Conservation (phyloP, 2,888 invertebrate species). For the Anticlea derivata region DNA sequence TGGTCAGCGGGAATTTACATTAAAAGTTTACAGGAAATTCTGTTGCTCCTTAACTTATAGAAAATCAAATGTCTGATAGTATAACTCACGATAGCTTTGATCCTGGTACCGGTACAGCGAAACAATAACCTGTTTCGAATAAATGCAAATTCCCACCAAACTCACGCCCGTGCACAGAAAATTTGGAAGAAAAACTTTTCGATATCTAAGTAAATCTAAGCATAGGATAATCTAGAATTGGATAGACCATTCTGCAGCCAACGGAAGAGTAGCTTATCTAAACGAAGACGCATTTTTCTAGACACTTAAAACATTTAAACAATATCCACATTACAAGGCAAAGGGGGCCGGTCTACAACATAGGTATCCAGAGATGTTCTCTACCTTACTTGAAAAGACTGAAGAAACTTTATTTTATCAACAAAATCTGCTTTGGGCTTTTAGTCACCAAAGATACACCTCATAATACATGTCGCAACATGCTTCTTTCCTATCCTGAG, state of each 20-base stretch:
- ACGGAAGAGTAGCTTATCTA: constrained; percentile 36
- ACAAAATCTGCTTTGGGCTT: too few species aligned
- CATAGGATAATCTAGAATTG: constrained; percentile 39
- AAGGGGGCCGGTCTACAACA: neutral
- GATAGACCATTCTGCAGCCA: constrained; percentile 45
- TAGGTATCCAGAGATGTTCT: too few species aligned
- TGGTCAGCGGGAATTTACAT: constrained; percentile 2
- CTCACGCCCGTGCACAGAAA: neutral
- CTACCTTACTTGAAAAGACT: neutral
- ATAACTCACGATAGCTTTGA: too few species aligned
- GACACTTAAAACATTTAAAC: constrained; percentile 24
- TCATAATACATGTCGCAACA: too few species aligned
- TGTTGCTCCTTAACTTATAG: too few species aligned
- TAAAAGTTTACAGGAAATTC: too few species aligned
- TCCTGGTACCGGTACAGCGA: too few species aligned
- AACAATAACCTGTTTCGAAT: too few species aligned
- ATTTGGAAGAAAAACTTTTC: constrained; percentile 22
- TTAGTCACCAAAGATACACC: too few species aligned
- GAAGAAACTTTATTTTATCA: neutral
- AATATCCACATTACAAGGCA: constrained; percentile 22
- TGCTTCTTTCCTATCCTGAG: neutral
- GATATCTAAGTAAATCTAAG: constrained; percentile 29
- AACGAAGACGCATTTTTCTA: constrained; percentile 26
- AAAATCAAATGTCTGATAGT: too few species aligned
- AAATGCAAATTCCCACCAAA: constrained; percentile 13